Base-by-base conservation (phyloP, 2,888 invertebrate genomes). In the Drosophila kambysellisi region DNA sequence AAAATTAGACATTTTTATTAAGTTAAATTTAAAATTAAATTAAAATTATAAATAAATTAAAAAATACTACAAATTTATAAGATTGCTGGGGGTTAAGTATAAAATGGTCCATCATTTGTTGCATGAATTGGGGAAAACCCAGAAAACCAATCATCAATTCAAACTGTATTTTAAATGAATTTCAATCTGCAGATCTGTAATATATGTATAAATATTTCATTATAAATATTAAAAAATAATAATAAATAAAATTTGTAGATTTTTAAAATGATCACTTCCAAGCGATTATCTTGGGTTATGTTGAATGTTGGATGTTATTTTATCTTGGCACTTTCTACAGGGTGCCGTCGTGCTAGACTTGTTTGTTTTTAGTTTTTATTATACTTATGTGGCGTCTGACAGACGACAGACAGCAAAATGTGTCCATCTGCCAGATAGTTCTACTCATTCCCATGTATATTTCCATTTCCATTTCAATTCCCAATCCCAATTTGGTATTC, bases 391-490 rank as follows among this genome's bases (percentile, higher is more conserved):
- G 12, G 62, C 20, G 17, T 25, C 62, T 62, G 65, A 37, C 62
- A 30, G 25, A 25, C 25, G 65, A 37, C 62, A 30, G 25, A 35
- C 20, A 50, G 41, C 73, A 58, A 73, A 69, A 81, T 88, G 82
- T 73, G 76, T 84, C 85, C 83, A 89, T 84, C 88, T 84, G 83
- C 58, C 64, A 20, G 39, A 41, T 30, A 35, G 60, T 25, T 70
- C 35, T 60, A 29, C 59, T 58, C 56, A 70, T 74, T 71, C 56
- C 39, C 64, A 58, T 65, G 50, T 7, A 58, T 56, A 63, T 63
- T 74, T 59, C 20, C 67, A 70, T 63, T 74, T 41, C 58, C 67
- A 70, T 63, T 74, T 41, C 58, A 43, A 74, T 66, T 79, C 35
- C 56, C 61, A 79, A 54, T 79, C 82, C 80, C 69, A 71, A 79